Evolutionary conservation across 2,113 vertebrate species (phyloP).

Genomic region (Perognathus longimembris): DNA sequence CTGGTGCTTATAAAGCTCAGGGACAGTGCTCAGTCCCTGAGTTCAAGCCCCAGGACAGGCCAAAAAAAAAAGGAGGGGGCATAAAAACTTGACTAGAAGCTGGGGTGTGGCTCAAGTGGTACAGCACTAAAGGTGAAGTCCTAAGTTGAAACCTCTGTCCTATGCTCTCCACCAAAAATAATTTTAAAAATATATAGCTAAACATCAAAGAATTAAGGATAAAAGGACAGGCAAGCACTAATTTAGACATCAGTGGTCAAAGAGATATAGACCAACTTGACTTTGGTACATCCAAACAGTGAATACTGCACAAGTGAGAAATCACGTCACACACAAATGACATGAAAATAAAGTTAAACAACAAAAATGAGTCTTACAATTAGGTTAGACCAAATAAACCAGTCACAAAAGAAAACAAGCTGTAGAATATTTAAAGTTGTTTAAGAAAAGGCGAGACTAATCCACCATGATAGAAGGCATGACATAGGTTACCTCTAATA

Average conservation of each 20-base stretch:
- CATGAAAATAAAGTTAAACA: neutral
- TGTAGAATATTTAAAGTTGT: neutral
- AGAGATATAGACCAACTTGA: no score
- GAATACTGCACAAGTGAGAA: neutral
- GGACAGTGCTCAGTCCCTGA: no score
- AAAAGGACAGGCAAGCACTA: neutral
- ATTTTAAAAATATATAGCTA: neutral
- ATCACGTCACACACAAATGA: neutral
- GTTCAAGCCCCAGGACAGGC: no score
- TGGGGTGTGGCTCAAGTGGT: no score
- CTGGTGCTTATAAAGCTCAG: no score
- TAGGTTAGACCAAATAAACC: neutral
- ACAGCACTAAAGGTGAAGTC: no score
- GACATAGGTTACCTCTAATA: neutral
- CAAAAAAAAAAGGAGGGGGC: no score
- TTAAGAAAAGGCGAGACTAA: slow-evolving; percentile 16
- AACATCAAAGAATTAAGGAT: neutral
- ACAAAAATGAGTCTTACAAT: neutral
- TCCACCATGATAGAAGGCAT: neutral
- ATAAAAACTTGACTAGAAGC: no score
- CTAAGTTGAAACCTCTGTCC: no score
- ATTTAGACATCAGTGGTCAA: no score
- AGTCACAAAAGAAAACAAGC: neutral
- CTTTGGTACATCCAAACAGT: neutral
- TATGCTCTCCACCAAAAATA: no score